These are phyloP conservation scores for Intellagama lesueurii DNA, from an alignment of 2,797 vertebrate genomes.

Conservation along the genomic window DNA sequence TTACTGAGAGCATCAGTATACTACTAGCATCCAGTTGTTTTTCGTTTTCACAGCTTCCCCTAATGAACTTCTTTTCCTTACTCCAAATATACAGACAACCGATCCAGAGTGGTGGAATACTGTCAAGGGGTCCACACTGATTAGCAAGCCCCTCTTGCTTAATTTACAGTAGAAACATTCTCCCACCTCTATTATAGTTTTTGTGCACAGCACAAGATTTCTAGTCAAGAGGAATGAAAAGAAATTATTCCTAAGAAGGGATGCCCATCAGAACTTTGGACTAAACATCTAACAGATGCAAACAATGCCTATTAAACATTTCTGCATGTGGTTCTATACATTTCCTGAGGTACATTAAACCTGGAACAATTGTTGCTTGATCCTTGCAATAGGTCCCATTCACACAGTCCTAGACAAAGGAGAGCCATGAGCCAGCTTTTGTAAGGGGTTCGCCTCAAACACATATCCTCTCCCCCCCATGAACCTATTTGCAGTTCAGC, in stretches of 20 bases:
- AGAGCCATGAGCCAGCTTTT: slow-evolving; percentile 9
- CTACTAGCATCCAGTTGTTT: slow-evolving; percentile 24
- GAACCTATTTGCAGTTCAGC: slow-evolving; percentile 11
- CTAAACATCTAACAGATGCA: not conserved
- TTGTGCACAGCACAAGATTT: not conserved
- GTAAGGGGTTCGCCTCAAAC: slow-evolving; percentile 1
- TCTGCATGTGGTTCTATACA: not conserved
- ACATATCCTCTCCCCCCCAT: not conserved
- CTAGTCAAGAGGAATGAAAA: not conserved
- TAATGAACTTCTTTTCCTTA: not conserved
- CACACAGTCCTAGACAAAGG: slow-evolving; percentile 46
- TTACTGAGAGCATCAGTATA: not conserved
- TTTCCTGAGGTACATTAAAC: slow-evolving; percentile 3
- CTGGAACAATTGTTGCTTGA: not conserved
- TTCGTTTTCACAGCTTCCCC: not conserved
- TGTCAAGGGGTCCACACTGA: not conserved
- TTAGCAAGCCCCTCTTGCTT: slow-evolving; percentile 18
- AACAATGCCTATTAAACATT: slow-evolving; percentile 17
- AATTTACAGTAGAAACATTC: not conserved
- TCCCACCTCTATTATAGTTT: slow-evolving; percentile 10
- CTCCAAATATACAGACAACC: not conserved
- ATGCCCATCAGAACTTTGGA: not conserved
- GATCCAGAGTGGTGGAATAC: slow-evolving; percentile 23
- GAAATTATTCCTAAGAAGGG: not conserved
- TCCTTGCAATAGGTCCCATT: slow-evolving; percentile 36